These are phyloP conservation scores for Chloroceryle inda DNA, from an alignment of 2,797 vertebrate species.

Conservation along the genomic window DNA sequence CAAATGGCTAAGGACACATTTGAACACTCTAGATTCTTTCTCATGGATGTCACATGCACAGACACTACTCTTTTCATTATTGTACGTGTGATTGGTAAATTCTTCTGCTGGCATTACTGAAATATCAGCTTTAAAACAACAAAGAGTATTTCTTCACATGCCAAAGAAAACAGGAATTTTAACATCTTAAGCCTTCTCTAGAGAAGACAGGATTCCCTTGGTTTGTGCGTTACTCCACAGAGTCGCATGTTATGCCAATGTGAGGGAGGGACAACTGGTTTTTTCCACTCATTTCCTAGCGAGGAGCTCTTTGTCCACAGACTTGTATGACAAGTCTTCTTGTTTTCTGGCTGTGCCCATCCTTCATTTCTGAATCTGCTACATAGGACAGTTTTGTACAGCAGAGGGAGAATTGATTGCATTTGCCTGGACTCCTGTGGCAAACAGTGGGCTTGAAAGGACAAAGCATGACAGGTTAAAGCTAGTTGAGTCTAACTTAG, in stretches of 20 bases:
- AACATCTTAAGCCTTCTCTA: constrained; percentile 34
- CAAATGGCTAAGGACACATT: neutral
- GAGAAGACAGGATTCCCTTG: constrained; percentile 33
- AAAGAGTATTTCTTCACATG: constrained; percentile 5
- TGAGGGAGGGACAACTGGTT: neutral
- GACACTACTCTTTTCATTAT: neutral
- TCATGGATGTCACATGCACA: neutral
- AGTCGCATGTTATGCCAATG: neutral
- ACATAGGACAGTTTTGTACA: neutral
- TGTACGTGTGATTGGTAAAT: neutral
- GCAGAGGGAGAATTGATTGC: neutral
- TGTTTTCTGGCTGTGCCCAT: neutral
- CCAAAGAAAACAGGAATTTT: constrained; percentile 10
- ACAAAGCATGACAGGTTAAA: neutral
- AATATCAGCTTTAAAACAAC: neutral
- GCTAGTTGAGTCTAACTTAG: neutral
- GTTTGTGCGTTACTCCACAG: neutral
- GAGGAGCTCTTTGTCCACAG: neutral
- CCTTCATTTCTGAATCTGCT: neutral
- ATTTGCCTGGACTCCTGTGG: neutral
- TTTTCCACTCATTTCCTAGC: constrained; percentile 43
- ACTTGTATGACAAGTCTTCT: neutral
- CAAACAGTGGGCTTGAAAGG: neutral
- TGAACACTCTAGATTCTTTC: neutral
- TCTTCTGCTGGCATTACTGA: constrained; percentile 13